These are phyloP conservation scores for Caradrina clavipalpis DNA, from an alignment of 2,888 invertebrate species.

Conservation along the genomic window DNA sequence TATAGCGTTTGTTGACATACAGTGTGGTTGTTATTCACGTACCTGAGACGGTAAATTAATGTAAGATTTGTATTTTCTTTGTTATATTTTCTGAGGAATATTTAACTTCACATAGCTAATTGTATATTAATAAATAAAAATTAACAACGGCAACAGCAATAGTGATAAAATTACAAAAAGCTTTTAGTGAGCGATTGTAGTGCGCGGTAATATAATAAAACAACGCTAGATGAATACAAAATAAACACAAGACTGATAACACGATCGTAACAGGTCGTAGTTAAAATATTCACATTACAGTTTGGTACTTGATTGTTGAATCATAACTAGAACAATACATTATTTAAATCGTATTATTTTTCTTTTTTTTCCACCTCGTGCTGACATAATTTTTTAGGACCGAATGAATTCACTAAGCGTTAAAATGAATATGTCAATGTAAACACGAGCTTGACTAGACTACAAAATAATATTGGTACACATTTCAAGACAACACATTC, in stretches of 20 bases:
- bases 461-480: too few species aligned
- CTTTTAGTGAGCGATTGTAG: background rate
- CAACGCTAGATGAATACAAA: background rate
- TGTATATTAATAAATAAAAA: too few species aligned
- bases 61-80: background rate
- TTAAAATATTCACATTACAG: background rate
- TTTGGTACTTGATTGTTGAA: background rate
- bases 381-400: too few species aligned
- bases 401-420: too few species aligned
- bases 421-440: too few species aligned
- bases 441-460: too few species aligned
- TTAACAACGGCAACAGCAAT: background rate
- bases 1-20: background rate
- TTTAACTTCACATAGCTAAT: background rate
- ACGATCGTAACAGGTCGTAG: background rate
- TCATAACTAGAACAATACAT: background rate
- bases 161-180: background rate
- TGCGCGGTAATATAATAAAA: background rate
- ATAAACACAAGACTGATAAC: slow-evolving; percentile 4
- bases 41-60: background rate
- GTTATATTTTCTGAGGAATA: background rate
- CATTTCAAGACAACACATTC: too few species aligned
- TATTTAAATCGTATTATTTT: background rate
- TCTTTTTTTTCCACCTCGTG: too few species aligned
- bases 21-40: background rate